Conservation (phyloP, 2,888 invertebrate genomes). For the Drosophila pseudotakahashii region DNA sequence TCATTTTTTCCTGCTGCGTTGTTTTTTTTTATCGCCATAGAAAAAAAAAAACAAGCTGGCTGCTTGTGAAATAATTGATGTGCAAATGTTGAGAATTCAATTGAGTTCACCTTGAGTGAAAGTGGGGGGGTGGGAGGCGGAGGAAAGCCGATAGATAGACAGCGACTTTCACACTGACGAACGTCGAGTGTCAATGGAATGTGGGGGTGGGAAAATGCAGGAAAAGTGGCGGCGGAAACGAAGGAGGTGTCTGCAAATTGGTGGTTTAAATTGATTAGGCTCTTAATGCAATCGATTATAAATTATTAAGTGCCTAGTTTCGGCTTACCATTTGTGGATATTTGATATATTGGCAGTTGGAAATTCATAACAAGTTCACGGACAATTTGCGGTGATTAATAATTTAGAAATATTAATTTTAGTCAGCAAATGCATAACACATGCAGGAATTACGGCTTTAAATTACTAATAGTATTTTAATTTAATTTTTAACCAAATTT, state of each 20-base stretch:
- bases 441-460: not conserved
- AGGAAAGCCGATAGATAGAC: conserved; percentile 6
- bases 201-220: not conserved
- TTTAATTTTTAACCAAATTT: too few species aligned
- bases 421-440: not conserved
- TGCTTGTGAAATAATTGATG: conserved; percentile 61
- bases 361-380: conserved; percentile 21
- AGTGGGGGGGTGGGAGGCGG: conserved; percentile 1
- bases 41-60: conserved; percentile 23
- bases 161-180: conserved; percentile 28
- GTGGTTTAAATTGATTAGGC: conserved; percentile 35
- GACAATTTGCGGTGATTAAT: conserved; percentile 13
- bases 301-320: conserved; percentile 18
- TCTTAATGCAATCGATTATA: conserved; percentile 35
- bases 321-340: conserved; percentile 4
- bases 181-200: conserved; percentile 20
- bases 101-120: conserved; percentile 53
- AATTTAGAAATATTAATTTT: not conserved
- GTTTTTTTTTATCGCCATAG: conserved; percentile 4
- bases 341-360: not conserved
- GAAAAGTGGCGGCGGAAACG: not conserved
- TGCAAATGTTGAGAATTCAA: conserved; percentile 57
- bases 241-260: conserved; percentile 18
- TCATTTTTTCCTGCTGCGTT: conserved; percentile 1
- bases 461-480: not conserved